A percentile compares a stretch with the other conserved stretches of the same genome.
phyloP scores from a whole-genome alignment of 1,140 invertebrate genomes.

The Bombyx mori region DNA sequence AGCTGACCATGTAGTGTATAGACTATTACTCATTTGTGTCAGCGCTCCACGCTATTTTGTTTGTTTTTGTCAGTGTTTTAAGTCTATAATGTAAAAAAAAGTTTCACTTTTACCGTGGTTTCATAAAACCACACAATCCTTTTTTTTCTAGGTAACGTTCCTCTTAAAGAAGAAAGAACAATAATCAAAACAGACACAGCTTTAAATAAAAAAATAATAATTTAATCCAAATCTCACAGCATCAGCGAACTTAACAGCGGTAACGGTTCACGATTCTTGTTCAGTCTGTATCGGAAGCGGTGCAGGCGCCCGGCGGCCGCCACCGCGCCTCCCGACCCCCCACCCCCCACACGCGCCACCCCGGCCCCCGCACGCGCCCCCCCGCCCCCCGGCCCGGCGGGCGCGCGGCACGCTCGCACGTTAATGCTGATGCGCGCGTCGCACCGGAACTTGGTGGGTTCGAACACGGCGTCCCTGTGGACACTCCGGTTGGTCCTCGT shows the following conservation, averaged over 20 bases:
- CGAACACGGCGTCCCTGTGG: conserved; percentile 36
- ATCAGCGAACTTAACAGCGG: conserved; percentile 54
- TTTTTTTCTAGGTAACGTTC: too few relatives aligned
- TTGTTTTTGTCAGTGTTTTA: too few relatives aligned
- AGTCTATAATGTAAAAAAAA: too few relatives aligned
- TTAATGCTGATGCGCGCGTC: conserved; percentile 34
- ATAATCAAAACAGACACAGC: conserved; percentile 3
- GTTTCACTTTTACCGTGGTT: too few relatives aligned
- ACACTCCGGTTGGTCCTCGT: conserved; percentile 11
- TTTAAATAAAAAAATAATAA: conserved; percentile 6
- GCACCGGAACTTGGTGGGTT: conserved; percentile 29
- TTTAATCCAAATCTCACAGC: conserved; percentile 27
- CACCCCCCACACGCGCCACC: background rate
- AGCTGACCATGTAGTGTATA: too few relatives aligned
- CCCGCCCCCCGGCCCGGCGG: conserved; percentile 6
- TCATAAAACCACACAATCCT: too few relatives aligned
- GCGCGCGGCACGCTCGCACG: conserved; percentile 42
- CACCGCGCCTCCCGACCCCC: conserved; percentile 14
- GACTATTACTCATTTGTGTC: too few relatives aligned
- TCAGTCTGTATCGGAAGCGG: conserved; percentile 55
- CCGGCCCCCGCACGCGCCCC: background rate
- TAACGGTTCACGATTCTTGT: conserved; percentile 28
- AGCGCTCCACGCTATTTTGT: too few relatives aligned
- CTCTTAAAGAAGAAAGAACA: too few relatives aligned
- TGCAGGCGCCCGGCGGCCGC: conserved; percentile 41